Evolutionary conservation across 2,797 vertebrate genomes (phyloP).

Genomic region (Mormyrus proboscirostris): DNA sequence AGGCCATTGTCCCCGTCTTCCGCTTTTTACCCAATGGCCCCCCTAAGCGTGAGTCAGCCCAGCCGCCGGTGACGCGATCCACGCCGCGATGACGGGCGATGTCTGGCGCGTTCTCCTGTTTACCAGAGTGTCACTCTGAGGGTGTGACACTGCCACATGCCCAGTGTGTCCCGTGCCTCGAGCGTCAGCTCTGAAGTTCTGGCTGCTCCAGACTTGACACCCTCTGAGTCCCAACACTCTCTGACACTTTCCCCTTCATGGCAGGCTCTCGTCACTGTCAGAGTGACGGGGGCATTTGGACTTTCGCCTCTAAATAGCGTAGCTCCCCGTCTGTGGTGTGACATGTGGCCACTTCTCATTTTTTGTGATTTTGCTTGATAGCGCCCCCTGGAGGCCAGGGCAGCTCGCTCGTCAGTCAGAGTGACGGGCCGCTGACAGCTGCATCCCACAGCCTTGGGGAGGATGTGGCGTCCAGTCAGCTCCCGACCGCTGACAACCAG

Average conservation of each 20-base stretch:
- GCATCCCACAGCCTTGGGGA: slow-evolving; percentile 21
- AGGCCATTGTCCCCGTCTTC: slow-evolving; percentile 73
- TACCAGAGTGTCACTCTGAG: not conserved
- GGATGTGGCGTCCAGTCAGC: slow-evolving; percentile 25
- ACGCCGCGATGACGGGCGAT: not conserved
- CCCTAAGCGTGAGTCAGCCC: slow-evolving; percentile 48
- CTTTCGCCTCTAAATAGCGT: not conserved
- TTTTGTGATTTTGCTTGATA: not conserved
- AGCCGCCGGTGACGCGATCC: not conserved
- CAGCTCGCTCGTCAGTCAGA: not conserved
- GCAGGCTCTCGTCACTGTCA: not conserved
- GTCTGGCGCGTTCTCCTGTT: not conserved
- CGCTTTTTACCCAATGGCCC: slow-evolving; percentile 57
- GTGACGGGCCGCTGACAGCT: slow-evolving; percentile 21
- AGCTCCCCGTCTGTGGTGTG: not conserved
- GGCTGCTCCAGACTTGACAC: not conserved
- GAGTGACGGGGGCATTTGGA: slow-evolving; percentile 7
- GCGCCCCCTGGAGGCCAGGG: slow-evolving; percentile 9
- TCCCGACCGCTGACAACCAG: slow-evolving; percentile 33
- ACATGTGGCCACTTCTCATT: not conserved
- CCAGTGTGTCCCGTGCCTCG: not conserved
- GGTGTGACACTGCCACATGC: not conserved
- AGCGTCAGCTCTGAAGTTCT: not conserved
- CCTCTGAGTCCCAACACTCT: not conserved
- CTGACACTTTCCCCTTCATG: not conserved